These are phyloP conservation scores for Yoshiicerus persimilis DNA, from an alignment of 1,140 invertebrate species.

Conservation along the genomic window DNA sequence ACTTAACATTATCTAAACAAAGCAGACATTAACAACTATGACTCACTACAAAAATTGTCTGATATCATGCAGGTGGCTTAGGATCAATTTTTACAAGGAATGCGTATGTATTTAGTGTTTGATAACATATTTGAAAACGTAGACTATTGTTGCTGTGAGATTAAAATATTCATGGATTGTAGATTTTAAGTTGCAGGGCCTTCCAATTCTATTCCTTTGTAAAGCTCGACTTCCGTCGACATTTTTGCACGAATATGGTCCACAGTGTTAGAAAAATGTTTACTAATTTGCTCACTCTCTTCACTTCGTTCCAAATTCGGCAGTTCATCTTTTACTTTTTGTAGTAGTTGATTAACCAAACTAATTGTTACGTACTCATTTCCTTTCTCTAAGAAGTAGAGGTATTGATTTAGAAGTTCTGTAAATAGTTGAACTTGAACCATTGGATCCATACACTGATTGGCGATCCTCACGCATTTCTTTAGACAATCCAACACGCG, in stretches of 20 bases:
- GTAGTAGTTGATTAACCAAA: constrained; percentile 82
- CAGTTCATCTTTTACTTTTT: constrained; percentile 88
- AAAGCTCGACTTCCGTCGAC: constrained; percentile 60
- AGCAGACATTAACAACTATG: background rate
- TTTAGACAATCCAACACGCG: constrained; percentile 93
- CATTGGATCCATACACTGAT: constrained; percentile 95
- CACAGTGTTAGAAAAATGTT: constrained; percentile 87
- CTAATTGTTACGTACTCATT: constrained; percentile 77
- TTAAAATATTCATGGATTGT: background rate
- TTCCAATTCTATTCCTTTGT: constrained; percentile 37
- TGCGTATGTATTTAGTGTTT: background rate
- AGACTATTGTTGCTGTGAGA: background rate
- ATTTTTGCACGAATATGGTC: constrained; percentile 69
- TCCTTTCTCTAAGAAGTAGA: constrained; percentile 91
- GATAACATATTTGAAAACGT: background rate
- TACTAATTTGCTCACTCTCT: constrained; percentile 93
- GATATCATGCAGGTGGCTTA: background rate
- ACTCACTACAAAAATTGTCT: background rate
- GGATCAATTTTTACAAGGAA: background rate
- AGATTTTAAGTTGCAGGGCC: background rate
- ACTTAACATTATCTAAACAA: background rate
- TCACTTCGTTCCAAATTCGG: constrained; percentile 89
- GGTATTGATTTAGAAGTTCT: constrained; percentile 90
- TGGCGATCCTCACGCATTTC: constrained; percentile 90
- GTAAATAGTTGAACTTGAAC: constrained; percentile 95